Percentiles rank a stretch among this genome's conserved stretches.
Evolutionary conservation across 2,797 vertebrate species (phyloP).

Genomic region (Pangasius macronema): DNA sequence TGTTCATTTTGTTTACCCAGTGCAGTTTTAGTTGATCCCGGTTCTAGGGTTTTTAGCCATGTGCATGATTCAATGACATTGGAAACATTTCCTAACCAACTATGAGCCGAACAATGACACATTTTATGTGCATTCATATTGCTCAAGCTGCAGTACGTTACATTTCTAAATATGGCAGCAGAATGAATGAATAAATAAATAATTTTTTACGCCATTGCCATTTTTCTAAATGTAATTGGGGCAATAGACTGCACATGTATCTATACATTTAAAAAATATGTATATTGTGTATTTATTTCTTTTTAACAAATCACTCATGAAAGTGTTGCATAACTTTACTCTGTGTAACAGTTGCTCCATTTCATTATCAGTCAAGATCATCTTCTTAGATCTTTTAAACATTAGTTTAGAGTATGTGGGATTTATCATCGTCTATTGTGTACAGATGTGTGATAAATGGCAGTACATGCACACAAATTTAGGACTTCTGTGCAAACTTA

Average conservation of each 20-base stretch:
- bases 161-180: neutral
- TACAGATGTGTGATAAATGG: neutral
- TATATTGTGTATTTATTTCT: neutral
- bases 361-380: neutral
- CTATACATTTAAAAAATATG: neutral
- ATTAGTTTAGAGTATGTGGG: neutral
- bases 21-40: neutral
- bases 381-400: neutral
- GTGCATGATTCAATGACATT: neutral
- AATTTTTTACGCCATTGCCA: neutral
- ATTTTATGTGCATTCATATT: neutral
- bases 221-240: neutral
- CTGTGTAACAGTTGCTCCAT: neutral
- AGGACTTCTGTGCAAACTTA: no score
- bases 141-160: neutral
- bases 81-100: neutral
- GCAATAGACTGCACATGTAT: neutral
- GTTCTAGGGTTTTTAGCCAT: neutral
- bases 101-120: no score
- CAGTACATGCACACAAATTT: neutral
- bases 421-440: neutral
- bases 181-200: neutral
- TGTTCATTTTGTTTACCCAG: neutral
- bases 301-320: neutral
- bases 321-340: neutral